Conservation (phyloP, 1,140 invertebrate species). For the Carposina sasakii region DNA sequence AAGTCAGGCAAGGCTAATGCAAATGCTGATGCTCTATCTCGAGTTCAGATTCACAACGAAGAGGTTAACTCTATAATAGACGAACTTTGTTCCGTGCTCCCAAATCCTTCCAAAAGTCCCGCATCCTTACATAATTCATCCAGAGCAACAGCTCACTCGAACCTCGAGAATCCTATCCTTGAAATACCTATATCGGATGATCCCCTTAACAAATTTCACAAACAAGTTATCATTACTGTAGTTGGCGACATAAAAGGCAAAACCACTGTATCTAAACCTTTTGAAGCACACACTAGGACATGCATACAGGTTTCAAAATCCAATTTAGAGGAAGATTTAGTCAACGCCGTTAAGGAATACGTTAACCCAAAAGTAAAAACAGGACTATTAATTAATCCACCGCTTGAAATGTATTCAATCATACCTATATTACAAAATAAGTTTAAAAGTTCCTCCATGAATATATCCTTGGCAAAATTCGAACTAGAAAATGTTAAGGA, state of each 20-base stretch:
- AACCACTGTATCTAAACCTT: background rate
- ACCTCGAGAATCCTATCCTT: background rate
- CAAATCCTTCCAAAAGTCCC: background rate
- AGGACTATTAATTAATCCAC: background rate
- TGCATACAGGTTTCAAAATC: background rate
- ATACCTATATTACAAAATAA: background rate
- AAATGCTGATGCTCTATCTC: background rate
- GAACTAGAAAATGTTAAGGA: background rate
- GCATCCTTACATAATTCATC: background rate
- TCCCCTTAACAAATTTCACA: background rate
- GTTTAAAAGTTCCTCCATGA: background rate
- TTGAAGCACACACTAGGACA: background rate
- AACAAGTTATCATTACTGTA: background rate
- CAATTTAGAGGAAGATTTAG: background rate
- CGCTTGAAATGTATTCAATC: background rate
- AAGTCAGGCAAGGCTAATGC: background rate
- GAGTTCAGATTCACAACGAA: constrained; percentile 2
- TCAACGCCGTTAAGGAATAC: background rate
- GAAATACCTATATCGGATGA: background rate
- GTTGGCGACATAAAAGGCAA: background rate
- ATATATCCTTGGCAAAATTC: background rate
- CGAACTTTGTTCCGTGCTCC: too few relatives aligned
- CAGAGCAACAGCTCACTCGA: background rate
- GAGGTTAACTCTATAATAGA: background rate
- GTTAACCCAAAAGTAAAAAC: background rate